Percentiles rank a stretch among this genome's conserved stretches.
Evolutionary conservation across 2,113 vertebrate genomes (phyloP).

Genomic region (Penelope pileata): DNA sequence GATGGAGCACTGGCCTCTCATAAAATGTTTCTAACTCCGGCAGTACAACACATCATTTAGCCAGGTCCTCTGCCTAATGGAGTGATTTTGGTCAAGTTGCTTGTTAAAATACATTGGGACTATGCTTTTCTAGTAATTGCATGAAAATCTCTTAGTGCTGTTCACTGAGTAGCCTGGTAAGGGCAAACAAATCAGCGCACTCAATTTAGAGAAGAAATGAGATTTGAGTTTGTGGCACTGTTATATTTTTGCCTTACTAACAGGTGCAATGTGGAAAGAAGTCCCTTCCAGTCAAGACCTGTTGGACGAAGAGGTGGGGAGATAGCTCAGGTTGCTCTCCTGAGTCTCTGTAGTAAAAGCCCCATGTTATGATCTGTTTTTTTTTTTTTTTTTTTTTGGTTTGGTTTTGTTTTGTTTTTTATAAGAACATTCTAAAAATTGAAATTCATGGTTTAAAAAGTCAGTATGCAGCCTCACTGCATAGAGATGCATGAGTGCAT

Average conservation of each 20-base stretch:
- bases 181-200: not conserved
- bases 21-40: not conserved
- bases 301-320: not conserved
- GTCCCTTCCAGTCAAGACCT: not conserved
- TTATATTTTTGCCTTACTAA: constrained; percentile 9
- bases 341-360: not conserved
- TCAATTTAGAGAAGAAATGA: not conserved
- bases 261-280: not conserved
- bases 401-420: no score
- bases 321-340: not conserved
- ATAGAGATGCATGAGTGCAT: not conserved
- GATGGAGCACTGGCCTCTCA: not conserved
- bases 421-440: not conserved
- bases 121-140: not conserved
- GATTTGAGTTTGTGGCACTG: not conserved
- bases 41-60: not conserved
- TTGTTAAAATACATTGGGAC: not conserved
- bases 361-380: not conserved
- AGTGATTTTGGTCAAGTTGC: not conserved
- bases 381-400: no score
- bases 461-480: not conserved
- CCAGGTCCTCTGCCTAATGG: not conserved
- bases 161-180: not conserved
- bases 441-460: not conserved
- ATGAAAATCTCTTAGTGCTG: not conserved